A percentile compares a stretch with the other conserved stretches of the same genome.
Evolutionary conservation across 2,888 invertebrate genomes (phyloP).

Genomic region (Peribatodes rhomboidaria): DNA sequence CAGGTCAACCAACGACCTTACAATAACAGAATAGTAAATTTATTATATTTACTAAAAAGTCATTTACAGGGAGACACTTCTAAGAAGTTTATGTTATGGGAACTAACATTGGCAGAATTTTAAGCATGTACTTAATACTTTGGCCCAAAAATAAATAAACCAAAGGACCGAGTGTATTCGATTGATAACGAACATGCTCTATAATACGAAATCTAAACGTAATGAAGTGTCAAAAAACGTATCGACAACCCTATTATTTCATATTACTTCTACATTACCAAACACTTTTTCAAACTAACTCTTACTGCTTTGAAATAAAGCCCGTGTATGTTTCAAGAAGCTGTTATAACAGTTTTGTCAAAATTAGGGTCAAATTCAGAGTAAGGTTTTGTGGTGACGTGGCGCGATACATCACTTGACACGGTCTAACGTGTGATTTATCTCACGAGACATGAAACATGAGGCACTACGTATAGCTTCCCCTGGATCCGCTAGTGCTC

Average conservation of each 20-base stretch:
- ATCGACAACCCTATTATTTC: slow-evolving; percentile 36
- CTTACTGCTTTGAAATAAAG: slow-evolving; percentile 14
- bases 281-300: slow-evolving; percentile 11
- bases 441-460: slow-evolving; percentile 1
- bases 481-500: no score
- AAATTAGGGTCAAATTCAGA: slow-evolving; percentile 26
- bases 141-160: no score
- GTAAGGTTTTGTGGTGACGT: slow-evolving; percentile 28
- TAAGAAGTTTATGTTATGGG: no score
- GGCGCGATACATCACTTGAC: slow-evolving; percentile 30
- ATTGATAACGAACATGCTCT: slow-evolving; percentile 26
- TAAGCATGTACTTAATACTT: no score
- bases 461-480: no score
- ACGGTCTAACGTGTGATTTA: slow-evolving; percentile 33
- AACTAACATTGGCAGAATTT: no score
- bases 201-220: slow-evolving; percentile 34
- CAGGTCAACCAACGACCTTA: no score
- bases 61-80: no score
- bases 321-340: background rate
- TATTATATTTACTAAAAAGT: no score
- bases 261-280: slow-evolving; percentile 1
- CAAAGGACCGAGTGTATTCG: slow-evolving; percentile 10
- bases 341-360: slow-evolving; percentile 8
- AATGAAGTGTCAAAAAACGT: slow-evolving; percentile 30
- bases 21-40: no score